Percentiles rank a stretch among this genome's conserved stretches.
Conservation (phyloP, 2,797 vertebrate species). For the Ptychadena robeensis region DNA sequence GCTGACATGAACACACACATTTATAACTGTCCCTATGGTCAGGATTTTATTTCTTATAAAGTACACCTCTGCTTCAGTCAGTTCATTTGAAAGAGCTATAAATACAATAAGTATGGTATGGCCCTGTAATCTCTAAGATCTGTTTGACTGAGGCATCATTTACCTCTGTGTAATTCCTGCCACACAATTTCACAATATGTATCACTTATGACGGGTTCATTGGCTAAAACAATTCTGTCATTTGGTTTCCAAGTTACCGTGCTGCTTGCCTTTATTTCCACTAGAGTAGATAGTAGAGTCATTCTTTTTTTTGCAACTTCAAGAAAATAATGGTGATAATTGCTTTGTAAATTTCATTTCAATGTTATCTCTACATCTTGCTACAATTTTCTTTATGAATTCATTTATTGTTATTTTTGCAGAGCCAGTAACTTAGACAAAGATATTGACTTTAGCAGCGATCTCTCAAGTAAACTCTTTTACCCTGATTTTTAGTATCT, state of each 20-base stretch:
- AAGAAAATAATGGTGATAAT: conserved; percentile 19
- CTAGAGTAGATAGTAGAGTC: conserved; percentile 35
- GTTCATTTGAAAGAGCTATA: conserved; percentile 56
- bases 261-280: conserved; percentile 27
- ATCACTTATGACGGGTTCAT: conserved; percentile 56
- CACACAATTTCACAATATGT: conserved; percentile 63
- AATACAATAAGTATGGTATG: conserved; percentile 60
- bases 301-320: conserved; percentile 34
- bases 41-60: conserved; percentile 63
- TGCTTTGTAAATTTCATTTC: conserved; percentile 11
- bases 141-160: conserved; percentile 56
- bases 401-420: not conserved
- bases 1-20: conserved; percentile 19
- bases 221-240: conserved; percentile 56
- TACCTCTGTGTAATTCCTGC: conserved; percentile 58
- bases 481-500: conserved; percentile 55
- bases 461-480: conserved; percentile 61
- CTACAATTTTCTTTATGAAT: conserved; percentile 15
- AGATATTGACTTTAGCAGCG: conserved; percentile 14
- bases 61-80: conserved; percentile 39
- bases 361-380: not conserved
- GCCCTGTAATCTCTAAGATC: conserved; percentile 55
- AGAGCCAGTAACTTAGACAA: conserved; percentile 4
- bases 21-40: conserved; percentile 61
- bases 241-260: conserved; percentile 38